A percentile compares a stretch with the other conserved stretches of the same genome.
These are phyloP conservation scores for Dryomyza anilis DNA, from an alignment of 2,888 invertebrate species.

Conservation along the genomic window DNA sequence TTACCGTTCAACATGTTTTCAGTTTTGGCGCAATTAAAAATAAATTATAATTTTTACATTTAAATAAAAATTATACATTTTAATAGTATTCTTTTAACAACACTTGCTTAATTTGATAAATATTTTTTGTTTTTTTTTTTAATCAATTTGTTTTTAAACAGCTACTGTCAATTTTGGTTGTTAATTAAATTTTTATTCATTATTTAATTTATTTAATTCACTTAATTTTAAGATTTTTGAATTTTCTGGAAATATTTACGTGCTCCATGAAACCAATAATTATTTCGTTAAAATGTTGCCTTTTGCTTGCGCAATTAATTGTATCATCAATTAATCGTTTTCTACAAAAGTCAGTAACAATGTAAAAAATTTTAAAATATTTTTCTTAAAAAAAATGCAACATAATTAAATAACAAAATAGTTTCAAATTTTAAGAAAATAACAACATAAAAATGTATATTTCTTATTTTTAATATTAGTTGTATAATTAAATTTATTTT, in stretches of 20 bases:
- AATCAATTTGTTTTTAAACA: conserved; percentile 31
- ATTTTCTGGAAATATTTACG: conserved; percentile 58
- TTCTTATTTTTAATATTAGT: neutral
- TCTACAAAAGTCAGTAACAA: conserved; percentile 18
- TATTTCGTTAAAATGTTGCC: conserved; percentile 34
- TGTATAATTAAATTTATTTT: conserved; percentile 32
- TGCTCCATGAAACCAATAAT: conserved; percentile 63
- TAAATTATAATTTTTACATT: neutral
- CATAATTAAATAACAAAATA: neutral
- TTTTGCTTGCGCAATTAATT: conserved; percentile 18
- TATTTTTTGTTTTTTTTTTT: conserved; percentile 27
- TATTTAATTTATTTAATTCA: conserved; percentile 6
- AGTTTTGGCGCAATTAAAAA: no score
- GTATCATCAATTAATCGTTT: neutral
- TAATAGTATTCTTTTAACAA: conserved; percentile 16
- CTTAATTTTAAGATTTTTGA: conserved; percentile 27
- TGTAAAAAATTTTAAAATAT: conserved; percentile 9
- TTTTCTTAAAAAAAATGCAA: conserved; percentile 2
- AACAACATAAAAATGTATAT: neutral
- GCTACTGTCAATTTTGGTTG: conserved; percentile 25
- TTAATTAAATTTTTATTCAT: conserved; percentile 26
- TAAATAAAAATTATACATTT: conserved; percentile 2
- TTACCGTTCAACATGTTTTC: no score
- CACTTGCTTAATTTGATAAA: conserved; percentile 25
- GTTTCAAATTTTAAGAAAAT: neutral